Percentiles rank a stretch among this genome's conserved stretches.
Evolutionary conservation across 2,113 vertebrate genomes (phyloP).

Genomic region (Orientallactaga bullata): DNA sequence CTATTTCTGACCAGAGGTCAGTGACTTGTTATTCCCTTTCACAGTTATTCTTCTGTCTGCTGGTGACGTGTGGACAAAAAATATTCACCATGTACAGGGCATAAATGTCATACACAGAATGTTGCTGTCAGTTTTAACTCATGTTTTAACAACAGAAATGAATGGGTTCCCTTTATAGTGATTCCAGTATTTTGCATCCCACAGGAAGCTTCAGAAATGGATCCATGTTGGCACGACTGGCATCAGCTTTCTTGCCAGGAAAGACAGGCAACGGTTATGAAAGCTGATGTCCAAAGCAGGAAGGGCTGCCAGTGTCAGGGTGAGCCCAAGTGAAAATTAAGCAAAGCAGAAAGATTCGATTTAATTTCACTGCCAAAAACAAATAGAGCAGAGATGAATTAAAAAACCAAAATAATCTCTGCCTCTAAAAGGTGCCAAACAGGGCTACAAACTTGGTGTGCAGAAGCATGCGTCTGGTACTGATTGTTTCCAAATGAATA

Average conservation of each 20-base stretch:
- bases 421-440: conserved; percentile 34
- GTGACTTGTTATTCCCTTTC: conserved; percentile 80
- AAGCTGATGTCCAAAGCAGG: conserved; percentile 36
- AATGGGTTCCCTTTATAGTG: conserved; percentile 75
- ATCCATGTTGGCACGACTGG: conserved; percentile 57
- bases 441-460: conserved; percentile 56
- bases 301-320: background rate
- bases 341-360: conserved; percentile 65
- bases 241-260: conserved; percentile 53
- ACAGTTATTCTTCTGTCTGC: conserved; percentile 79
- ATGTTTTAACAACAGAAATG: conserved; percentile 64
- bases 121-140: conserved; percentile 43
- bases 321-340: conserved; percentile 61
- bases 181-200: conserved; percentile 69
- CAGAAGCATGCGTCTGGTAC: conserved; percentile 36
- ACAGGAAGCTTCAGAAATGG: conserved; percentile 61
- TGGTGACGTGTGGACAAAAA: conserved; percentile 78
- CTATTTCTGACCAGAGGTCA: conserved; percentile 81
- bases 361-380: conserved; percentile 70
- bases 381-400: conserved; percentile 65
- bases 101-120: conserved; percentile 28
- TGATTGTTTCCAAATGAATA: conserved; percentile 35
- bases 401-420: conserved; percentile 60
- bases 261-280: conserved; percentile 46
- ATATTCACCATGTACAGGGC: conserved; percentile 71